Base-by-base conservation (phyloP, 2,113 vertebrate species). In the Corythoichthys haematopterus region DNA sequence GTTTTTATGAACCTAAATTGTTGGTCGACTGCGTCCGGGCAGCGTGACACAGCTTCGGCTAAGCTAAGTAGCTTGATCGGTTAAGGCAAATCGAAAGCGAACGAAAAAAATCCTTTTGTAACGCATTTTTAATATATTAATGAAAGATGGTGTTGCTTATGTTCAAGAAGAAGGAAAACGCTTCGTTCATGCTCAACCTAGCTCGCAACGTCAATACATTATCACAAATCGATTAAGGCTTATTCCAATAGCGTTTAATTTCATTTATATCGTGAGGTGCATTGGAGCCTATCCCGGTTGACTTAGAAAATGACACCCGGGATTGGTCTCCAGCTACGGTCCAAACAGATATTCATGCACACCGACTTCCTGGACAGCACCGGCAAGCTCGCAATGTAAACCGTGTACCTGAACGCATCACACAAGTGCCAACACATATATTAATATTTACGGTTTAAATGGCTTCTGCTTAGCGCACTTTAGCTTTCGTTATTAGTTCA, bases 41-140 rank as follows among this genome's bases (percentile, higher is more conserved):
- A 56, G n/a, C 20, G 65, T 56, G 65, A 67, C 51, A 67, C 52
- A 57, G 38, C 65, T 57, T n/a, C 14, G 37, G 36, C 38, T 14
- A 36, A 7, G 20, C 12, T 67, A 46, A 53, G 20, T 65, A 37
- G 20, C 33, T 57, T 36, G 12, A 4, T 20, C 16, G 4, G 61
- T 45, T 20, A 33, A 46, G 8, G 16, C 8, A 4, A 52, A 52
- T 16, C 48, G 46, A 65, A 52, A 48, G 64, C 48, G 4, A 20
- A 47, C 48, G 8, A 15, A 65, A 65, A 43, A 43, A 43, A 7
- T 8, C 6, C 6, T 43, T 43, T 43, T 2, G 1, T 43, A 43
- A 7, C 3, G 40, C 40, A 43, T 8, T 5, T 7, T 43, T 5
- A 3, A 7, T 5, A 43, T 7, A 2, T 43, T 7, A 43, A 43